phyloP scores from a whole-genome alignment of 2,113 vertebrate species.

The Pelvicachromis taeniatus region DNA sequence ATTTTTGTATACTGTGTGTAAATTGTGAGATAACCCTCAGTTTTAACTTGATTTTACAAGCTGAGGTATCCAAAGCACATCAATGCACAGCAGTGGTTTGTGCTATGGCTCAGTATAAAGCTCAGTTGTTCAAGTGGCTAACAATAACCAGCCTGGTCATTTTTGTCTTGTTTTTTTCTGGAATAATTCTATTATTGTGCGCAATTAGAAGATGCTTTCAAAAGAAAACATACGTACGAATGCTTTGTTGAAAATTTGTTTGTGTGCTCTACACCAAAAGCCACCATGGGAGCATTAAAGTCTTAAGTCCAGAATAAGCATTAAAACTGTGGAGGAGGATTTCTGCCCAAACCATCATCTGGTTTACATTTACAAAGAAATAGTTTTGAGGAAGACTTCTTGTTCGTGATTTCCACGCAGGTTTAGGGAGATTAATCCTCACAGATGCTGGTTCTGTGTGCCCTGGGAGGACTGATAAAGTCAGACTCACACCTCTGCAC shows the following conservation, averaged over 20 bases:
- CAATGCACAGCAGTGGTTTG: not conserved
- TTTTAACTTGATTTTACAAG: not conserved
- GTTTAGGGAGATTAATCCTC: not conserved
- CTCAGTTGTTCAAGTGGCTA: not conserved
- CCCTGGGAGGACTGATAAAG: not conserved
- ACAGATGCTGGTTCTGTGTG: not conserved
- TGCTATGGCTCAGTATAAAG: not conserved
- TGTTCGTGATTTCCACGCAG: not conserved
- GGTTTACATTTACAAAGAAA: not conserved
- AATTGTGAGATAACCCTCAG: not conserved
- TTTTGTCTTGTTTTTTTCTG: not conserved
- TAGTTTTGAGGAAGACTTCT: not conserved
- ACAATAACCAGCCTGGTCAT: not conserved
- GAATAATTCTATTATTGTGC: not conserved
- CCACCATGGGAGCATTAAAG: not conserved
- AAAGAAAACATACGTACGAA: accelerated
- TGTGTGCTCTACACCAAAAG: accelerated
- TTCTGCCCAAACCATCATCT: not conserved
- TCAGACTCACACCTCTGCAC: not conserved
- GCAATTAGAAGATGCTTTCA: not conserved
- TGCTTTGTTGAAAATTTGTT: not conserved
- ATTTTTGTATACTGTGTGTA: not conserved
- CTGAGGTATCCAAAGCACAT: not conserved
- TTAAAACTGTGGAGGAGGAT: not conserved
- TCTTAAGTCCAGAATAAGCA: not conserved